These are phyloP conservation scores for Menidia beryllina DNA, from an alignment of 2,113 vertebrate genomes.

Conservation along the genomic window DNA sequence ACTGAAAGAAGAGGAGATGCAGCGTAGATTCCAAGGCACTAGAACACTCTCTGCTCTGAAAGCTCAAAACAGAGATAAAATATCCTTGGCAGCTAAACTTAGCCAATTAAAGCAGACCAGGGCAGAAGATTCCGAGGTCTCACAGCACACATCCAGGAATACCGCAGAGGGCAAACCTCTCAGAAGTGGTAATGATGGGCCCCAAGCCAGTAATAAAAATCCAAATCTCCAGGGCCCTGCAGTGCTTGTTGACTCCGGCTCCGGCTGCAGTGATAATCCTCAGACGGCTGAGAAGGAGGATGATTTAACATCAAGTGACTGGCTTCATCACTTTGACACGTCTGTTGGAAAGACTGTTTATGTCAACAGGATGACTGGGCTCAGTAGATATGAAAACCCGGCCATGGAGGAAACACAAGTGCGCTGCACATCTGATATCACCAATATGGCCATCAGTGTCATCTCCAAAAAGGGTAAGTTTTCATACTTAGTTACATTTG, in stretches of 20 bases:
- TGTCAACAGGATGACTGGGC: conserved; percentile 90
- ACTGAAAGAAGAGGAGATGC: not conserved
- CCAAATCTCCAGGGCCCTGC: conserved; percentile 1
- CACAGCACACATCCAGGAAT: conserved; percentile 16
- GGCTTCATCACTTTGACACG: conserved; percentile 88
- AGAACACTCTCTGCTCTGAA: conserved; percentile 49
- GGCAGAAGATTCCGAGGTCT: conserved; percentile 41
- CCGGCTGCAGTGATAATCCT: conserved; percentile 5
- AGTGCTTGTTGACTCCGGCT: not conserved
- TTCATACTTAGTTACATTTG: not conserved
- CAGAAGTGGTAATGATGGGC: not conserved
- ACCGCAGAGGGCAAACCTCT: conserved; percentile 1
- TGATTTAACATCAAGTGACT: conserved; percentile 60
- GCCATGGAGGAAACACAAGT: conserved; percentile 72
- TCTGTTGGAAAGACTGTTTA: conserved; percentile 86
- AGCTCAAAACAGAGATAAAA: conserved; percentile 39
- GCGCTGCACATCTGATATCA: conserved; percentile 88
- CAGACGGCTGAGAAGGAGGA: conserved; percentile 8
- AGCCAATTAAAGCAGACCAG: conserved; percentile 80
- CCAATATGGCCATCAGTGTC: conserved; percentile 89
- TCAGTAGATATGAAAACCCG: conserved; percentile 88
- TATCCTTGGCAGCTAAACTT: conserved; percentile 89
- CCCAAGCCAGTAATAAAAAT: conserved; percentile 27
- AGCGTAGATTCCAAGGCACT: conserved; percentile 27
- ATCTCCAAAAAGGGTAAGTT: conserved; percentile 88